Base-by-base conservation (phyloP, 1,140 invertebrate species). In the Cheumatopsyche charites region DNA sequence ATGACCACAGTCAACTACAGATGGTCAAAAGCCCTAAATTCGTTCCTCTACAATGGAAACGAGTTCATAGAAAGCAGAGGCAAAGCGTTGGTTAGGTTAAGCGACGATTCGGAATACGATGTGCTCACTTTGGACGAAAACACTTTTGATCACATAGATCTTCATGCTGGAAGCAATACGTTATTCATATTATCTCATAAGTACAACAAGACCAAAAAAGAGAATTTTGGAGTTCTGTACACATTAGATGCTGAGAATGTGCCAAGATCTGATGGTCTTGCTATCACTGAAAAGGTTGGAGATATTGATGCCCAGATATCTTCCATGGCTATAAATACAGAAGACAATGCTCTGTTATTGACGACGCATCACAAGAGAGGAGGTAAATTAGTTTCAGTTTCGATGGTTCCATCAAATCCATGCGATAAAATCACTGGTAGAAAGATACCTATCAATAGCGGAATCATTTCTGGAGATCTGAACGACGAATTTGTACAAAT, bases 151-250 rank as follows among this genome's bases (percentile, higher is more conserved):
- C 49, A 52, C 17, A 52, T 52, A 19, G 49, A 52, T 19, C 1
- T 19, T 19, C 19, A 52, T 17, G 23, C 17, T 9, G 17, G 17
- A 45, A n/a, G 13, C 1, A 52, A 52, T 17, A 52, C 1, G n/a
- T 9, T 52, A 19, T 52, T 52, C 23, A 52, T 52, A 9, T 17
- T 52, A 52, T 52, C 49, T 15, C 49, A 52, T 19, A 17, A 52
- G 4, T 2, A 19, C 11, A 52, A 19, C 9, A 52, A 52, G 23
- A 21, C 3, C 1, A 52, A 52, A 19, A 52, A 52, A 17, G 49
- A 52, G 9, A 17, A 5, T 4, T 2, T 21, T 3, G 49, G 49
- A 11, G 11, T 7, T 2, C 23, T 52, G 23, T 52, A 52, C 49
- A 52, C 19, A 15, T 9, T 52, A 17, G 49, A 52, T 19, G 11